These are phyloP conservation scores for Selene dorsalis DNA, from an alignment of 2,797 vertebrate genomes.

Conservation along the genomic window DNA sequence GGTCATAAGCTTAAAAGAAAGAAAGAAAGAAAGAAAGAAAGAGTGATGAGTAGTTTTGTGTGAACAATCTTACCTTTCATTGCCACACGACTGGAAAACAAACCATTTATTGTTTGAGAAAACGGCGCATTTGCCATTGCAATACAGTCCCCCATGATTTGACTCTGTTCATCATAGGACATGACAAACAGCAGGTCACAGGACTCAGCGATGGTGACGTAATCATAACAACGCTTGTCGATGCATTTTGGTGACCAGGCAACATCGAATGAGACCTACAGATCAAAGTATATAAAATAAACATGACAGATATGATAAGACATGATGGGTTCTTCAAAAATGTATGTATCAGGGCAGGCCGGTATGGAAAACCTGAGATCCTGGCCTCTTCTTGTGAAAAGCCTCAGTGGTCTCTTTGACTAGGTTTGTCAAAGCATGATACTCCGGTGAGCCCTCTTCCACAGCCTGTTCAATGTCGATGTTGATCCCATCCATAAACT, in stretches of 20 bases:
- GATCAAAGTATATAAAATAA: constrained; percentile 22
- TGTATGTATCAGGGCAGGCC: background rate
- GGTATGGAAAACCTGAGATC: constrained; percentile 89
- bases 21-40: constrained; percentile 48
- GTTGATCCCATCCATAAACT: constrained; percentile 98
- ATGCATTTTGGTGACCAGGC: constrained; percentile 93
- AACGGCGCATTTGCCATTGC: constrained; percentile 94
- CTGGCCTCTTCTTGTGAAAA: constrained; percentile 93
- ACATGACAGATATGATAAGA: too few species aligned
- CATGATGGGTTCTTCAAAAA: background rate
- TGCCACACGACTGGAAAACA: constrained; percentile 45
- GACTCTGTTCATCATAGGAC: constrained; percentile 97
- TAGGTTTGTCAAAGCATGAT: constrained; percentile 89
- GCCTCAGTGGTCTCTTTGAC: constrained; percentile 91
- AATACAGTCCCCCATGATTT: constrained; percentile 90
- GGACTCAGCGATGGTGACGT: constrained; percentile 88
- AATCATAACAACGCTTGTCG: constrained; percentile 94
- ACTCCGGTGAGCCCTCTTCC: constrained; percentile 84
- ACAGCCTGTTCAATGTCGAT: constrained; percentile 95
- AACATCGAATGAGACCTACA: constrained; percentile 95
- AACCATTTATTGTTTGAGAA: constrained; percentile 89
- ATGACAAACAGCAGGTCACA: constrained; percentile 97
- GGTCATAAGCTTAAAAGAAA: constrained; percentile 86
- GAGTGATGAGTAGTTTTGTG: background rate
- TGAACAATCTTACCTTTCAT: background rate